Percentiles rank a stretch among this genome's conserved stretches.
Evolutionary conservation across 2,797 vertebrate species (phyloP).

Genomic region (Falco rusticolus): DNA sequence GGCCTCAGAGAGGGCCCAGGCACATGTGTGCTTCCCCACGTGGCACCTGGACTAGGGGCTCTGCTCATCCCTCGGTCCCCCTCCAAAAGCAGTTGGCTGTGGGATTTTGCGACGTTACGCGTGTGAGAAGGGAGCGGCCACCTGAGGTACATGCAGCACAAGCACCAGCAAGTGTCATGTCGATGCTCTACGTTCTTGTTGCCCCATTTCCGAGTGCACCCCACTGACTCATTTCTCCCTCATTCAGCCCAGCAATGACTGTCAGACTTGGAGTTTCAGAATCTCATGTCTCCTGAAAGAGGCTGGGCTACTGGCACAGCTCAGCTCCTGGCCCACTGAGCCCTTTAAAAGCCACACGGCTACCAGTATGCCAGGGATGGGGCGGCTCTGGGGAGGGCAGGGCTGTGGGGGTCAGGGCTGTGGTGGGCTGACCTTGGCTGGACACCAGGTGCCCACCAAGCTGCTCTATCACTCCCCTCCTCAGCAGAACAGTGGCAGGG

Average conservation of each 20-base stretch:
- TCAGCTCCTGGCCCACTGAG: rapidly evolving
- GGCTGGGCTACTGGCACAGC: rapidly evolving
- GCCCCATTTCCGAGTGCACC: rapidly evolving
- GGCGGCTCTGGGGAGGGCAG: not conserved
- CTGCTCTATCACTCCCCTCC: too few species aligned
- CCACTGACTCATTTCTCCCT: not conserved
- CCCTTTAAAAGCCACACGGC: not conserved
- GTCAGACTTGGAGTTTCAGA: rapidly evolving
- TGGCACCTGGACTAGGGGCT: not conserved
- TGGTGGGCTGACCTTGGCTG: too few species aligned
- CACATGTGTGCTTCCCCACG: rapidly evolving
- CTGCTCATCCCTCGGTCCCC: rapidly evolving
- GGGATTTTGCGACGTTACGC: rapidly evolving
- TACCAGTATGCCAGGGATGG: not conserved
- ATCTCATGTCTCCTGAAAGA: not conserved
- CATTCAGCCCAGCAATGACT: not conserved
- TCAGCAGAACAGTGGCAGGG: too few species aligned
- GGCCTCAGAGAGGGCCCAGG: not conserved
- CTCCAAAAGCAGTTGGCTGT: not conserved
- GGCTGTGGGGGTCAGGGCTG: not conserved
- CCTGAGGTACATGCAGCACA: rapidly evolving
- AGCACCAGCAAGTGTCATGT: rapidly evolving
- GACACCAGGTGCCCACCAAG: too few species aligned
- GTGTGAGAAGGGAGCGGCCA: not conserved
- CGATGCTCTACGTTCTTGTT: not conserved